Percentiles rank a stretch among this genome's conserved stretches.
Evolutionary conservation across 2,797 vertebrate species (phyloP).

Genomic region (Oryzias sinensis): DNA sequence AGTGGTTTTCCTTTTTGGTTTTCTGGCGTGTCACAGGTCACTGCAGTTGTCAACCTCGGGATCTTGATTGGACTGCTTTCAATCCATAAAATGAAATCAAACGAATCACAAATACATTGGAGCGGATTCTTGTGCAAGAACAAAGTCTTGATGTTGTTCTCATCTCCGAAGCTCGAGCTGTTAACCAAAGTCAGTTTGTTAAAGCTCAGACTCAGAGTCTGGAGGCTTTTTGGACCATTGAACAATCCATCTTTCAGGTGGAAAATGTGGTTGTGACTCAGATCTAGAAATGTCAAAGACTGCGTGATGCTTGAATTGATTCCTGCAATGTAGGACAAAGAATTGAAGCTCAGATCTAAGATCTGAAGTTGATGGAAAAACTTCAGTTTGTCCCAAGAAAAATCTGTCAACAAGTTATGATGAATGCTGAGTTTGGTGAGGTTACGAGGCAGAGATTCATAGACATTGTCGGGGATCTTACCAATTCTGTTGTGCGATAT

Average conservation of each 20-base stretch:
- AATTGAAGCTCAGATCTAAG: constrained; percentile 77
- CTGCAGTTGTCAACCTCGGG: constrained; percentile 63
- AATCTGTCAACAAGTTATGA: constrained; percentile 60
- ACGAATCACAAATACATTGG: constrained; percentile 76
- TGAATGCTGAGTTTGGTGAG: constrained; percentile 66
- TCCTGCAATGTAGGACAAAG: constrained; percentile 49
- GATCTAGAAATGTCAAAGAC: constrained; percentile 71
- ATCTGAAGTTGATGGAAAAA: constrained; percentile 61
- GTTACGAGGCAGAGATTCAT: constrained; percentile 59
- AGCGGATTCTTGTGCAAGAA: constrained; percentile 76
- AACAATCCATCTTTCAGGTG: constrained; percentile 68
- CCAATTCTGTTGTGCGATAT: constrained; percentile 72
- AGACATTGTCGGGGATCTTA: constrained; percentile 61
- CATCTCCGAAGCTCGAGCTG: constrained; percentile 58
- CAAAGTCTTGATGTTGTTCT: constrained; percentile 58
- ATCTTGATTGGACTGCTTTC: constrained; percentile 60
- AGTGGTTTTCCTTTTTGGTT: constrained; percentile 46
- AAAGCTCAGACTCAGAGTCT: constrained; percentile 69
- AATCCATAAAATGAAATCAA: constrained; percentile 79
- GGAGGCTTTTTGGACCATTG: constrained; percentile 49
- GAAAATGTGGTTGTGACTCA: constrained; percentile 74
- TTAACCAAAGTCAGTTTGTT: constrained; percentile 77
- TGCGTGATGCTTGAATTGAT: constrained; percentile 44
- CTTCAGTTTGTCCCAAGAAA: constrained; percentile 70
- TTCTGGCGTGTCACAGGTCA: constrained; percentile 64